phyloP scores from a whole-genome alignment of 37 sponge, comb jelly and placozoan genomes.

The Crambe crambe region DNA sequence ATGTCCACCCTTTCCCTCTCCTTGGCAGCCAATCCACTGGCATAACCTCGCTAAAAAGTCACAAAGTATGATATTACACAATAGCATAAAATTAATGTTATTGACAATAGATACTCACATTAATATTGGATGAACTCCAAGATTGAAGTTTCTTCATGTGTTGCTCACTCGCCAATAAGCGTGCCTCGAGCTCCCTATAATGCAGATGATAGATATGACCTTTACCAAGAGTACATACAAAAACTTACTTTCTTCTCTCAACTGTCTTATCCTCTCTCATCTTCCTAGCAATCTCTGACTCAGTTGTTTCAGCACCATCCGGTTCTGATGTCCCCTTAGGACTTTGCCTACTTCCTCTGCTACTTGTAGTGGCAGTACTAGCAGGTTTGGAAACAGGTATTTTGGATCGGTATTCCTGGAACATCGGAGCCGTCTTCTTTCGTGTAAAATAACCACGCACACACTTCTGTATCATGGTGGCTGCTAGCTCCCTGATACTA shows the following conservation, averaged over 20 bases:
- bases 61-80: background rate
- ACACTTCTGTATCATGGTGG: constrained; percentile 32
- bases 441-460: constrained; percentile 41
- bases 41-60: constrained; percentile 19
- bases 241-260: constrained; percentile 10
- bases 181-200: constrained; percentile 47
- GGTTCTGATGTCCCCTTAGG: background rate
- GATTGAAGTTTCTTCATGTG: constrained; percentile 25
- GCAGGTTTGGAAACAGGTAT: background rate
- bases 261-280: background rate
- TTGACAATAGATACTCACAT: background rate
- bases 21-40: constrained; percentile 42
- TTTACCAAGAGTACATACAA: background rate
- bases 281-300: background rate
- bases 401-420: background rate
- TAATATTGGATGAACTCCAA: constrained; percentile 5
- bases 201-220: background rate
- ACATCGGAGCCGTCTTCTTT: constrained; percentile 1
- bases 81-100: no score
- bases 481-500: constrained; percentile 86
- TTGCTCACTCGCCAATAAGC: constrained; percentile 36
- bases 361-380: background rate
- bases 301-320: background rate
- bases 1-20: constrained; percentile 67
- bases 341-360: background rate